A percentile compares a stretch with the other conserved stretches of the same genome.
Conservation (phyloP, 35 echinoderm and acorn worm species). For the Ophioderma brevispina region DNA sequence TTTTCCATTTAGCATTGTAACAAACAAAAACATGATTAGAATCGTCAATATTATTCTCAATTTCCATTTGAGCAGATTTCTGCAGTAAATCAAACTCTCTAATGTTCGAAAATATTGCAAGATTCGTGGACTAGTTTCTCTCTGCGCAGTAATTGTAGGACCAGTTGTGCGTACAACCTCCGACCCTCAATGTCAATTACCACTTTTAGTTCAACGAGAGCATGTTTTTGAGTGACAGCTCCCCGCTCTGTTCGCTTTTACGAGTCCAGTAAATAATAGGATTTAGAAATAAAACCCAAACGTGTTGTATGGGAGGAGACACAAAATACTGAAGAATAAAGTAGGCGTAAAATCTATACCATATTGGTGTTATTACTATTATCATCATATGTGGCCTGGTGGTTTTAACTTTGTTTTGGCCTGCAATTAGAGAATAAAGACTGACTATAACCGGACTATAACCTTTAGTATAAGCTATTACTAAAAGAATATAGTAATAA, state of each 20-base stretch:
- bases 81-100: not conserved
- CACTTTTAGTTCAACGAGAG: not conserved
- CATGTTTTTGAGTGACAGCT: not conserved
- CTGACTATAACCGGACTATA: too few relatives aligned
- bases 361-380: too few relatives aligned
- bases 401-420: too few relatives aligned
- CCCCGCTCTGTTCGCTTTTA: not conserved
- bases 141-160: not conserved
- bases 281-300: slow-evolving; percentile 1
- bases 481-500: too few relatives aligned
- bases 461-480: too few relatives aligned
- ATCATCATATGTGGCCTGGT: too few relatives aligned
- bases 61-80: not conserved
- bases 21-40: not conserved
- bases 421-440: too few relatives aligned
- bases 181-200: not conserved
- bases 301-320: not conserved
- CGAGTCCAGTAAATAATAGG: not conserved
- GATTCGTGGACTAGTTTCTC: not conserved
- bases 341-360: not conserved
- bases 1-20: not conserved
- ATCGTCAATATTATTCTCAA: not conserved
- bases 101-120: not conserved
- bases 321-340: not conserved
- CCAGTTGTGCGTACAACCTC: not conserved